phyloP scores from a whole-genome alignment of 2,113 vertebrate genomes.

The Neopipo cinnamomea region DNA sequence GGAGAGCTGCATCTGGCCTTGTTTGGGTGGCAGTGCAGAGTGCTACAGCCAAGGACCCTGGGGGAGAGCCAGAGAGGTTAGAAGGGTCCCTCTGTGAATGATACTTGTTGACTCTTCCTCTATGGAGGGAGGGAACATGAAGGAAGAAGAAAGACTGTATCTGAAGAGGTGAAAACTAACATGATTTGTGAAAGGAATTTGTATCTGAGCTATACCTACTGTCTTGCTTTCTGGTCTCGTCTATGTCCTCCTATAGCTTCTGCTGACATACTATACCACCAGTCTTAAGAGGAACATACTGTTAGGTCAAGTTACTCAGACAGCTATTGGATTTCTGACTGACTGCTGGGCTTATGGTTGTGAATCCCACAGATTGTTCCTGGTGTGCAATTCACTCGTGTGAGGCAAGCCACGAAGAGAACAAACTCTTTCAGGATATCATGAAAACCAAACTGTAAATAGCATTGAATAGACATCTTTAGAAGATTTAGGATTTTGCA shows the following conservation, averaged over 20 bases:
- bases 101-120: not conserved
- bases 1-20: not conserved
- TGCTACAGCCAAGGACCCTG: not conserved
- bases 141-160: not conserved
- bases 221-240: rapidly evolving
- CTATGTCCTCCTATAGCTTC: not conserved
- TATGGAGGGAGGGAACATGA: not conserved
- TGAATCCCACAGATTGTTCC: not conserved
- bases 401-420: not conserved
- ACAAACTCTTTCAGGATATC: not conserved
- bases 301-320: not conserved
- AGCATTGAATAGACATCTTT: not conserved
- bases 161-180: not conserved
- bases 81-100: not conserved
- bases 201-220: not conserved
- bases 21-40: not conserved
- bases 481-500: not conserved
- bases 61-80: not conserved
- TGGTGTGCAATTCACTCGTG: not conserved
- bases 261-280: not conserved
- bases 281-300: not conserved
- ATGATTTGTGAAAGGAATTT: not conserved
- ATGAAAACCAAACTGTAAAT: not conserved
- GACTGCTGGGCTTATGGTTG: not conserved
- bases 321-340: not conserved